Conservation (phyloP, 92 coral and sea anemone genomes). For the Pocillopora grandis region DNA sequence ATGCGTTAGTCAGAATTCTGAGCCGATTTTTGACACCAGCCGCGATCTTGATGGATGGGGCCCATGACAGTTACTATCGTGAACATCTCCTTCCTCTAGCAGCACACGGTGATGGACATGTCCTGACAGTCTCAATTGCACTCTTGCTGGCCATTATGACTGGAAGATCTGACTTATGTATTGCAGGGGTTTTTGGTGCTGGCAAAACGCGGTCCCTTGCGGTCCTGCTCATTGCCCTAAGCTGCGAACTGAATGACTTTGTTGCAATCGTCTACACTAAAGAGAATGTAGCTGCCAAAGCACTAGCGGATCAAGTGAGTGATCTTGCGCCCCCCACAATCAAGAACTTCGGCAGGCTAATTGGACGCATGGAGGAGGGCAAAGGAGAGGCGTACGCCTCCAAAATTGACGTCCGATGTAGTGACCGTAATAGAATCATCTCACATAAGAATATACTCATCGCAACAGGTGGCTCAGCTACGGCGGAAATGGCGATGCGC, state of each 20-base stretch:
- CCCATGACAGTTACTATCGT: too few species aligned
- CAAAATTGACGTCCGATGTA: neutral
- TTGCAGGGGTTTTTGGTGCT: neutral
- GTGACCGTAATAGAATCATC: neutral
- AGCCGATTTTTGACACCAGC: too few species aligned
- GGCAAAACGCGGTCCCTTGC: neutral
- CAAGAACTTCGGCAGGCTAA: neutral
- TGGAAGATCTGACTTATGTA: neutral
- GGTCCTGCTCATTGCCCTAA: neutral
- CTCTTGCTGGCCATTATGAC: neutral
- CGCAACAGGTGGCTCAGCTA: neutral
- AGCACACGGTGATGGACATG: neutral
- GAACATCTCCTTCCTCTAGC: too few species aligned
- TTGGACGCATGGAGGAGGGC: neutral
- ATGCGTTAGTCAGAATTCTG: too few species aligned
- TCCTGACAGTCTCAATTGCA: neutral
- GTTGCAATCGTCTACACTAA: neutral
- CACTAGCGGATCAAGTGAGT: neutral
- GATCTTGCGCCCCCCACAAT: neutral
- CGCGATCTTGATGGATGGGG: too few species aligned
- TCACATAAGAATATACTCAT: neutral
- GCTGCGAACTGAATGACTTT: neutral
- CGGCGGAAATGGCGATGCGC: neutral
- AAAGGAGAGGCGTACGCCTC: neutral
- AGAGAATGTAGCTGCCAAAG: neutral